Evolutionary conservation across 2,888 invertebrate species (phyloP), one percentile per base, ranked within the genome.

Genomic region (Tinea trinotella): DNA sequence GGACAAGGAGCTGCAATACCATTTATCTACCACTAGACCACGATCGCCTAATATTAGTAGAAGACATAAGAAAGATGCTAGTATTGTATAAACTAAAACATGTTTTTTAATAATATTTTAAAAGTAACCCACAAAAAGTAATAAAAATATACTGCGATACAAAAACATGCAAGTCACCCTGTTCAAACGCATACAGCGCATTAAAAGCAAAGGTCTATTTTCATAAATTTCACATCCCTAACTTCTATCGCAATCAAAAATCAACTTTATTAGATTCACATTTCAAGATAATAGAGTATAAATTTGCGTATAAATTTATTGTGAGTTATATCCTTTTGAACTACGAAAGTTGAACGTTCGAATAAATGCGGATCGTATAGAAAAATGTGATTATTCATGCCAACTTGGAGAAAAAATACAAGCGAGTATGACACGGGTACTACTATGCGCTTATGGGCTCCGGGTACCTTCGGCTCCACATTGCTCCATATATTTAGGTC

Each of bases 301-400:
- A 17, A 36, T 49, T 54, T 17, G 36, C n/a, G 9, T 19, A 6
- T 6, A 12, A 34, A 12, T n/a, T 24, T 12, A 12, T 44, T 52
- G 12, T n/a, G 64, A 61, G 58, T 57, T 58, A 58, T 60, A 64
- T 60, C 17, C 34, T 53, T 55, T 55, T 3, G 53, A 9, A 19
- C 2, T 53, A 55, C 54, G 40, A 61, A 54, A 55, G 57, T 62
- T 59, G 60, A 64, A 36, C 64, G 72, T 65, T 68, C 65, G 70
- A 74, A 76, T 76, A 77, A 80, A 80, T 72, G 74, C 75, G 77
- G 78, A 76, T 76, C 77, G 80, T 78, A 79, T 78, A 81, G 76
- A 80, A 80, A 83, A 83, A 83, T 83, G 78, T 82, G 84, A 80
- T 80, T 82, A 85, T 80, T 84, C 84, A 85, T 81, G 82, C 71